phyloP scores from a whole-genome alignment of 2,797 vertebrate genomes.

The Botia kubotai region DNA sequence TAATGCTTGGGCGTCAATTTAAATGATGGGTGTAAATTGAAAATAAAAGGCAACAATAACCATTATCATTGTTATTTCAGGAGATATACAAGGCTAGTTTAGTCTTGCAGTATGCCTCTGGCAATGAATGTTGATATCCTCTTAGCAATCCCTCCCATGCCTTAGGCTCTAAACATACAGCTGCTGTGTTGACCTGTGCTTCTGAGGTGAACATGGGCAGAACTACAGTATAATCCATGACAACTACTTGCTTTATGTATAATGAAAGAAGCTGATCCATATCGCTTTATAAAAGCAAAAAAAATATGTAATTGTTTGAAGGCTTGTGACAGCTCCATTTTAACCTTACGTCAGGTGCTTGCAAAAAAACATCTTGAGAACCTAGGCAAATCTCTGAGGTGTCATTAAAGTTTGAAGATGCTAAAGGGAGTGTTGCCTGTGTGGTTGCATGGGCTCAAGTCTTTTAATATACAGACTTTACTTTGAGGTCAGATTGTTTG shows the following conservation, averaged over 20 bases:
- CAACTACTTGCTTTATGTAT: neutral
- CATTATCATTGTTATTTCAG: neutral
- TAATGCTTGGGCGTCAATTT: slow-evolving; percentile 36
- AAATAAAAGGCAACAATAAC: slow-evolving; percentile 78
- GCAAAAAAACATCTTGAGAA: slow-evolving; percentile 47
- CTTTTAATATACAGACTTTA: too few relatives aligned
- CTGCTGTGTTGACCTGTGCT: slow-evolving; percentile 31
- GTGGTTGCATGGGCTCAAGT: too few relatives aligned
- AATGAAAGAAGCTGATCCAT: neutral
- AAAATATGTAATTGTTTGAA: too few relatives aligned
- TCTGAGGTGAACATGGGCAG: neutral
- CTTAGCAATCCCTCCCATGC: slow-evolving; percentile 62
- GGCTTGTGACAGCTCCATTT: too few relatives aligned
- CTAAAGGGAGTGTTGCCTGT: slow-evolving; percentile 29
- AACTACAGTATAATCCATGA: neutral
- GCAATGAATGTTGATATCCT: slow-evolving; percentile 64
- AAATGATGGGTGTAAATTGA: slow-evolving; percentile 67
- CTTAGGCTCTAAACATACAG: slow-evolving; percentile 51
- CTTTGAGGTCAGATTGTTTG: too few relatives aligned
- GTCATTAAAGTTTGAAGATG: slow-evolving; percentile 53
- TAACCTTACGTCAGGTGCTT: slow-evolving; percentile 15
- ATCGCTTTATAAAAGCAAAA: too few relatives aligned
- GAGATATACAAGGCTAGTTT: slow-evolving; percentile 64
- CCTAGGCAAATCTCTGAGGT: slow-evolving; percentile 57
- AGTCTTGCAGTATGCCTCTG: slow-evolving; percentile 75